Evolutionary conservation across 2,113 vertebrate species (phyloP).

Genomic region (Poecilia latipinna): DNA sequence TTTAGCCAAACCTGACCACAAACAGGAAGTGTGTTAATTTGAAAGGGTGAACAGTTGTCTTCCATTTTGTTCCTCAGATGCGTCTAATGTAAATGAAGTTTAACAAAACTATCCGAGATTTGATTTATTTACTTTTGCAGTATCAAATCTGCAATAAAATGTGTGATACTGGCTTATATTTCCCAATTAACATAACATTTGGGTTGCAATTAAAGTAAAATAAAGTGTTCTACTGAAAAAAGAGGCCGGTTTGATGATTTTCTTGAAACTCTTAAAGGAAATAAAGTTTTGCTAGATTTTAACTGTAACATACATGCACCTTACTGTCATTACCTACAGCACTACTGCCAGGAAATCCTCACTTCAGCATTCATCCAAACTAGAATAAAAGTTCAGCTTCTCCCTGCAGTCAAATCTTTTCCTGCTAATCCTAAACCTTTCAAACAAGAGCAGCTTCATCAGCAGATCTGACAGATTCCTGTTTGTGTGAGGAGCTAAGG

Average conservation of each 20-base stretch:
- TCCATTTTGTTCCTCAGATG: no score
- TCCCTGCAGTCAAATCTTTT: not conserved
- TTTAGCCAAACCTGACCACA: not conserved
- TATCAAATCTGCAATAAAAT: not conserved
- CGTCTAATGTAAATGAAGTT: not conserved
- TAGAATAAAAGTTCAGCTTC: slow-evolving; percentile 4
- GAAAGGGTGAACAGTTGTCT: not conserved
- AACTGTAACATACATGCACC: not conserved
- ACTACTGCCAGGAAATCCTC: not conserved
- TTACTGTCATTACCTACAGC: not conserved
- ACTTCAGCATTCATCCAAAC: rapidly evolving
- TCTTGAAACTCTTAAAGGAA: not conserved
- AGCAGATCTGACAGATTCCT: not conserved
- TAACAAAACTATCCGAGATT: not conserved
- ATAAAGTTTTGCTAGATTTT: not conserved
- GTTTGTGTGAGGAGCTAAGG: slow-evolving; percentile 3
- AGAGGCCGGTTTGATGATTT: not conserved
- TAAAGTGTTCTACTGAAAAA: not conserved
- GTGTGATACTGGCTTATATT: not conserved
- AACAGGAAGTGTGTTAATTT: not conserved
- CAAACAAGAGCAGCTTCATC: slow-evolving; percentile 19
- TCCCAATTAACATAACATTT: not conserved
- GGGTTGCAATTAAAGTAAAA: not conserved
- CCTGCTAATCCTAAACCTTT: slow-evolving; percentile 7
- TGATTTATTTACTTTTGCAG: not conserved